phyloP scores from a whole-genome alignment of 2,888 invertebrate genomes.

The Gandaritis pyraliata region DNA sequence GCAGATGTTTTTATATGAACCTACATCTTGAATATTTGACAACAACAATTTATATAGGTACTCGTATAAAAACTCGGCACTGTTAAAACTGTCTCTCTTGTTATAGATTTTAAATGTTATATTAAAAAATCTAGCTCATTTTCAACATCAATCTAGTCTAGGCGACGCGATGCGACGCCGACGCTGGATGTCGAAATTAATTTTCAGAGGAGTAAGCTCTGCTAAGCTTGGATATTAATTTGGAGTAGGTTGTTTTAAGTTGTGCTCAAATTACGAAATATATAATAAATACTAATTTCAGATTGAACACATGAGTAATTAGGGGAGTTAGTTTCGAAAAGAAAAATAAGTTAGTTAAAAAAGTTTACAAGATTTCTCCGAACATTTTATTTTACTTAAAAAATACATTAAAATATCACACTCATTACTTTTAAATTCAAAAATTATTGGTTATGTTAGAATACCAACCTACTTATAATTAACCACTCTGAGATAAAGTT shows the following conservation, averaged over 20 bases:
- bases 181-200: constrained; percentile 29
- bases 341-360: no score
- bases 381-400: no score
- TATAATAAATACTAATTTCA: constrained; percentile 17
- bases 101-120: background rate
- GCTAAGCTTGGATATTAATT: constrained; percentile 32
- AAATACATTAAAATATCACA: no score
- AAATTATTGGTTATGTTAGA: no score
- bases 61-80: background rate
- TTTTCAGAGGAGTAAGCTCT: constrained; percentile 33
- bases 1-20: background rate
- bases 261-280: constrained; percentile 18
- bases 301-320: background rate
- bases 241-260: constrained; percentile 26
- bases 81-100: no score
- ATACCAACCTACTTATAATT: no score
- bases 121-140: constrained; percentile 27
- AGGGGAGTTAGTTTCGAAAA: no score
- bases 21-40: no score
- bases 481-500: background rate
- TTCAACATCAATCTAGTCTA: constrained; percentile 23
- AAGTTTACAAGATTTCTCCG: no score
- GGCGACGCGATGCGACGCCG: constrained; percentile 15
- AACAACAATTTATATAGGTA: no score
- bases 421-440: no score